Conservation (phyloP, 2,888 invertebrate species). For the Oscheius onirici region DNA sequence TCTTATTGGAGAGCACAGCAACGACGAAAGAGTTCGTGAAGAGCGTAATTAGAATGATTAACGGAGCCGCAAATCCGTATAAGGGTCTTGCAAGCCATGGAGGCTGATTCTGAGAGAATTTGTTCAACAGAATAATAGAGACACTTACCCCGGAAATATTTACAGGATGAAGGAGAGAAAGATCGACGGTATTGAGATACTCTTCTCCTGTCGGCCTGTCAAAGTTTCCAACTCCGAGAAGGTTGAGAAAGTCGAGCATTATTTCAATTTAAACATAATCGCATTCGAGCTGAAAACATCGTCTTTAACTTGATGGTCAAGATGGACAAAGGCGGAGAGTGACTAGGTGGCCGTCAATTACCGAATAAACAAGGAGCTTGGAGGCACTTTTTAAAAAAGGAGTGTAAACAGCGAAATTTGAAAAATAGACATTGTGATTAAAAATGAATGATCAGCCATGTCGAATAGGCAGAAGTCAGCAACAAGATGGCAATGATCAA, state of each 20-base stretch:
- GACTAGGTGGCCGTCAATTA: no score
- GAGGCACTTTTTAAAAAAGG: no score
- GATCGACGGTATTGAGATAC: background rate
- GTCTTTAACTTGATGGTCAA: no score
- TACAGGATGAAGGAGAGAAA: background rate
- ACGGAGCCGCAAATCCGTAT: constrained; percentile 46
- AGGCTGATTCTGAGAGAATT: constrained; percentile 30
- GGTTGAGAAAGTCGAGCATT: constrained; percentile 27
- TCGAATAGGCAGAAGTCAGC: background rate
- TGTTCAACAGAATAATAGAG: background rate
- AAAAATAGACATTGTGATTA: no score
- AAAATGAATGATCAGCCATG: no score
- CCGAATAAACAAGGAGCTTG: no score
- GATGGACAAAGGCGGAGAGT: no score
- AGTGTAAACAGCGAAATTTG: no score
- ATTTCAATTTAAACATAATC: background rate
- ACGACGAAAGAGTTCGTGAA: constrained; percentile 52
- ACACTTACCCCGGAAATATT: constrained; percentile 24
- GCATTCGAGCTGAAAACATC: background rate
- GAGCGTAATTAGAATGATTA: constrained; percentile 45
- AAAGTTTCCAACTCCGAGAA: constrained; percentile 21
- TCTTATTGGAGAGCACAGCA: constrained; percentile 43
- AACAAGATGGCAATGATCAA: background rate
- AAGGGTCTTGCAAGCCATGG: constrained; percentile 38
- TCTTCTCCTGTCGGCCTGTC: constrained; percentile 2